These are phyloP conservation scores for Candidula unifasciata DNA, from an alignment of 2,888 invertebrate species.

Conservation along the genomic window DNA sequence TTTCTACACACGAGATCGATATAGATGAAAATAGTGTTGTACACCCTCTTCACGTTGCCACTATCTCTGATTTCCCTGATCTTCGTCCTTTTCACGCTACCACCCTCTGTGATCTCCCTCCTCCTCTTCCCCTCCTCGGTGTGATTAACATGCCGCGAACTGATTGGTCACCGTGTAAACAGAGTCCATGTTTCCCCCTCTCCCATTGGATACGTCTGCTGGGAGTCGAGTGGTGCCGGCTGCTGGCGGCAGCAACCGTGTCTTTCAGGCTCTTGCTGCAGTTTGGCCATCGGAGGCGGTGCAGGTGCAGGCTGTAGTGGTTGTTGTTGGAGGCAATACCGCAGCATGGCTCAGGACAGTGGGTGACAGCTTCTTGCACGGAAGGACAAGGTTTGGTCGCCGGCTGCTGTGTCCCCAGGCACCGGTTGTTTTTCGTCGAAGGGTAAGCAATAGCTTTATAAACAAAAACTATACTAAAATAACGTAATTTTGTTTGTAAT, in stretches of 20 bases:
- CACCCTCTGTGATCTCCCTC: neutral
- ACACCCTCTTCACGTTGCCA: neutral
- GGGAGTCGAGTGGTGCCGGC: neutral
- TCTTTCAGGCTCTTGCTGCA: neutral
- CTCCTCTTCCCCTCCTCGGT: neutral
- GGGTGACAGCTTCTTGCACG: neutral
- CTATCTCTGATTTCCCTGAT: neutral
- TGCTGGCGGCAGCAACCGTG: neutral
- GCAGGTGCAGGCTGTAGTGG: no score
- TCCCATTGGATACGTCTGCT: neutral
- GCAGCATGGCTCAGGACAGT: constrained; percentile 11
- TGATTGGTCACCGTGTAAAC: constrained; percentile 3
- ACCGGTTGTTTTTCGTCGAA: neutral
- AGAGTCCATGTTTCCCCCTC: neutral
- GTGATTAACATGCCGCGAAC: neutral
- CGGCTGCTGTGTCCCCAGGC: neutral
- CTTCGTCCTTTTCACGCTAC: neutral
- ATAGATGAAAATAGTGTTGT: constrained; percentile 16
- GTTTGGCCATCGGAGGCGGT: neutral
- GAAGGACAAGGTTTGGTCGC: neutral
- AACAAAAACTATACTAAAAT: no score
- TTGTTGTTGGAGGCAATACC: neutral
- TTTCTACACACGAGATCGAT: neutral
- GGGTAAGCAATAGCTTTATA: no score
- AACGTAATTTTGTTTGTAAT: no score